These are phyloP conservation scores for Eulemur rufifrons DNA, from an alignment of 2,113 vertebrate genomes.

Conservation along the genomic window DNA sequence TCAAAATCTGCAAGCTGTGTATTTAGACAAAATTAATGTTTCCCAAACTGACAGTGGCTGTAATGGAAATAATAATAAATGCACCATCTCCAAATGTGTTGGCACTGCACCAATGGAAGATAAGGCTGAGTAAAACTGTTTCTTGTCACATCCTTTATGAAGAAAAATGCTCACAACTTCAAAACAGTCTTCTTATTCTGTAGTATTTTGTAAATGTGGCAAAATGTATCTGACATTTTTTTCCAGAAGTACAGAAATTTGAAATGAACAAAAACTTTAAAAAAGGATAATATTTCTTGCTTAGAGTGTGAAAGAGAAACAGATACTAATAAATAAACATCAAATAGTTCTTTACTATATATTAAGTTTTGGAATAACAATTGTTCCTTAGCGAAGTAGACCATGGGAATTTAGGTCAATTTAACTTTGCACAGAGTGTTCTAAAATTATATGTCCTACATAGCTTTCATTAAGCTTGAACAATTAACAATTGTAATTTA, in stretches of 20 bases:
- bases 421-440: not conserved
- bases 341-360: not conserved
- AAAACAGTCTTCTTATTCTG: not conserved
- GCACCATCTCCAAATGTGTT: not conserved
- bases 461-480: not conserved
- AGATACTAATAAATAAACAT: not conserved
- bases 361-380: not conserved
- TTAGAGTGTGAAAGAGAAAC: not conserved
- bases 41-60: not conserved
- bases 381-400: not conserved
- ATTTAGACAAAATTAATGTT: conserved; percentile 63
- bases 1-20: conserved; percentile 61
- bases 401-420: not conserved
- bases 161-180: conserved; percentile 44
- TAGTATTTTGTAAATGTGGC: not conserved
- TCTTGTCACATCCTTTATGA: not conserved
- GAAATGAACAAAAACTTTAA: not conserved
- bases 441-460: not conserved
- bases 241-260: not conserved
- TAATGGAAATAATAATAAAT: conserved; percentile 68
- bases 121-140: not conserved
- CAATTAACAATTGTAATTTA: not conserved
- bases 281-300: not conserved
- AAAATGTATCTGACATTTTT: not conserved
- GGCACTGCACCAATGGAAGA: not conserved